Base-by-base conservation (phyloP, 2,113 vertebrate species). In the Paracanthobrama guichenoti region DNA sequence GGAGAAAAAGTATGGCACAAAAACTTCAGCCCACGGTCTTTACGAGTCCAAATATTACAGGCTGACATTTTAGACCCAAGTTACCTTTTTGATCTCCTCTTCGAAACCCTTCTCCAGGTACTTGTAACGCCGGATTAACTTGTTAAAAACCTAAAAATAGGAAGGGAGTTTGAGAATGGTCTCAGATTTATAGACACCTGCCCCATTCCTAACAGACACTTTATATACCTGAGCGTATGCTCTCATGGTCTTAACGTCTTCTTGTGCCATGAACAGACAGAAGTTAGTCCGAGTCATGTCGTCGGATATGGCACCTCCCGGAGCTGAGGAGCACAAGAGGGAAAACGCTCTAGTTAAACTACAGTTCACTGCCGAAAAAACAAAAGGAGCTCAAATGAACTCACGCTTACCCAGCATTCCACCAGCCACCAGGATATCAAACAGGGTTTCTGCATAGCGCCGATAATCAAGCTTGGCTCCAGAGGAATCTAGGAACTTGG, bases 71-170 rank as follows among this genome's bases (percentile, higher is more conserved):
- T n/a, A 7, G 14, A 8, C n/a, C 0, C 16, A 26, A 24, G 18
- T 84, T 92, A 98, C 98, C 97, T 99, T 99, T 95, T 99, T 99
- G 86, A 99, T 97, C 94, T 99, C 98, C 93, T 99, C 97, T 92
- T 99, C 98, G 92, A 99, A 99, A 86, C 97, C 97, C 93, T 99
- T 99, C 93, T 99, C 98, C 95, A 99, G 95, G 95, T 99, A 99
- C 91, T 99, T 99, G 95, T 99, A 99, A 93, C 97, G 97, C 94
- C 97, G 96, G 95, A 99, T 99, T 91, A 99, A 94, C 93, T 99
- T 99, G 96, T 98, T 99, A 96, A 99, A 99, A 96, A 99, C 97
- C 98, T 99, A 31, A 2, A n/a, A 55, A 12, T 2, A 22, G 6
- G 2, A 55, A 20, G 3, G 22, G 4, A 39, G 6, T 35, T 31